Percentiles rank a stretch among this genome's conserved stretches.
Evolutionary conservation across 2,113 vertebrate genomes (phyloP).

Genomic region (rabbit (Oryctolagus cuniculus)): DNA sequence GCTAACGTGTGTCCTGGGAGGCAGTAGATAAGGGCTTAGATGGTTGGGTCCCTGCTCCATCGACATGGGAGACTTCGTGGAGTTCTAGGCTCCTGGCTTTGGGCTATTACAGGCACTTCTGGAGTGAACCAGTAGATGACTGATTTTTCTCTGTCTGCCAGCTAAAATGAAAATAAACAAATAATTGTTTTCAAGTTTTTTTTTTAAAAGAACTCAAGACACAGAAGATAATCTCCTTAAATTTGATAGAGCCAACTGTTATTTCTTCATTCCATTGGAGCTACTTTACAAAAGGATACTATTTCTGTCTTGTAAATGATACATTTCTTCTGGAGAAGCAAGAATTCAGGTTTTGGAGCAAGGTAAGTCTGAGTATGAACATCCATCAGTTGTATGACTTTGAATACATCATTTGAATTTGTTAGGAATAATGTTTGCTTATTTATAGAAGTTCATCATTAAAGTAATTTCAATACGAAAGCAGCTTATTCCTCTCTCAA

Average conservation of each 20-base stretch:
- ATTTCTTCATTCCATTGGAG: neutral
- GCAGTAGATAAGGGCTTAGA: no score
- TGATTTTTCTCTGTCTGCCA: no score
- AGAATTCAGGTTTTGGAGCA: neutral
- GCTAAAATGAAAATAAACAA: no score
- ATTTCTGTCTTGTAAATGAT: neutral
- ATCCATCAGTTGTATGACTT: neutral
- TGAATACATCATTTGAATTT: constrained; percentile 9
- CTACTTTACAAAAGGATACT: neutral
- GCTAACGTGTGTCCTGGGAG: no score
- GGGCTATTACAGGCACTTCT: no score
- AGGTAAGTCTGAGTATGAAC: neutral
- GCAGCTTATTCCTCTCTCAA: neutral
- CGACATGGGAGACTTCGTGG: no score
- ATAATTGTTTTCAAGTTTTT: no score
- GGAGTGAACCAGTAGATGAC: no score
- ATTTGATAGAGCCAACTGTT: neutral
- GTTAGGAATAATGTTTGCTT: constrained; percentile 7
- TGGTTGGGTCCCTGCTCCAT: no score
- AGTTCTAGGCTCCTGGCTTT: no score
- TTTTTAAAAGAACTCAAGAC: neutral
- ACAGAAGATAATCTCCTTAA: constrained; percentile 37
- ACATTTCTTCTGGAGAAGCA: neutral
- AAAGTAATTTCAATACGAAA: constrained; percentile 31
- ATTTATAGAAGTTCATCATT: neutral